Conservation (phyloP, 2,797 vertebrate genomes). For the Liasis olivaceus region DNA sequence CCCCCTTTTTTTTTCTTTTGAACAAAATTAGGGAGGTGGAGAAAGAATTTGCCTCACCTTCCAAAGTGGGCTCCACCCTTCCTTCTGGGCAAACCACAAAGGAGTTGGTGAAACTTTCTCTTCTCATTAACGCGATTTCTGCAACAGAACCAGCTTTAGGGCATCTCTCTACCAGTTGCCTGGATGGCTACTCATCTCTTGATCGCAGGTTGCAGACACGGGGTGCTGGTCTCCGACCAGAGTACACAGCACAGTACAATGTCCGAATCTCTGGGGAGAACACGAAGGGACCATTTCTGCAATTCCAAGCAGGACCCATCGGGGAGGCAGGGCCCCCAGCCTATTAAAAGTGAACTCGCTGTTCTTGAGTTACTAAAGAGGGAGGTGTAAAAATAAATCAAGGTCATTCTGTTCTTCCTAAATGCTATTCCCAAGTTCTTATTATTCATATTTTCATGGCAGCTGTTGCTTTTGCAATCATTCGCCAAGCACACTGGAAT, state of each 20-base stretch:
- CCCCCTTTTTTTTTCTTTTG: neutral
- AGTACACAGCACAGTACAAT: neutral
- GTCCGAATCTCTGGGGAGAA: neutral
- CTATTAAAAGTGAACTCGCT: neutral
- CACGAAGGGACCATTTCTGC: neutral
- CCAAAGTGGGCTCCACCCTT: neutral
- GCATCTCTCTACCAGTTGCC: neutral
- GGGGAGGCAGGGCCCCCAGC: neutral
- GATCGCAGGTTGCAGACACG: neutral
- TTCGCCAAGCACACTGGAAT: neutral
- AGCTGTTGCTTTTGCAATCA: neutral
- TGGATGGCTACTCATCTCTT: neutral
- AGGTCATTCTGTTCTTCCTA: neutral
- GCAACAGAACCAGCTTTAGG: neutral
- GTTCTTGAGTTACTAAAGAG: neutral
- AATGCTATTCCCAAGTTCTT: neutral
- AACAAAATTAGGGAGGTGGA: neutral
- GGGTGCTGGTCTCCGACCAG: constrained; percentile 26
- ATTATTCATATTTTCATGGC: neutral
- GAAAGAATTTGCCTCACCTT: neutral
- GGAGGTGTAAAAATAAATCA: neutral
- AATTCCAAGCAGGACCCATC: neutral
- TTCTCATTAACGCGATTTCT: too few species aligned
- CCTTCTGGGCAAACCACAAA: neutral
- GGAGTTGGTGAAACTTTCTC: neutral